Evolutionary conservation across 2,113 vertebrate genomes (phyloP).

Genomic region (Hypomesus transpacificus): DNA sequence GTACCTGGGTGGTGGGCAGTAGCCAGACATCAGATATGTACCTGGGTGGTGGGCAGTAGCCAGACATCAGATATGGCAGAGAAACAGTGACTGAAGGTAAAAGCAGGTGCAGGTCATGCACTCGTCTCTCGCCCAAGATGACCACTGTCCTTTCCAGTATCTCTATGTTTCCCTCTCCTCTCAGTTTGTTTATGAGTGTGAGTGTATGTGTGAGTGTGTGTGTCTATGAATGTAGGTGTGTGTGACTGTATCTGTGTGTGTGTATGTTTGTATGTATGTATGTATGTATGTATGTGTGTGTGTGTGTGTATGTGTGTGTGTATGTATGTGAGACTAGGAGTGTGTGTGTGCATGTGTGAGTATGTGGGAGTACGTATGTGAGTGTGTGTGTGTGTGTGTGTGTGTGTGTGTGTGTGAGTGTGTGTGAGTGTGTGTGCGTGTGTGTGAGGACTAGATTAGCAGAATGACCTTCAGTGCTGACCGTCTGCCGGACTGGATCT

Average conservation of each 20-base stretch:
- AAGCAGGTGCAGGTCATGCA: no score
- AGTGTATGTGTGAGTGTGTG: no score
- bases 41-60: no score
- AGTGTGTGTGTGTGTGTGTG: background rate
- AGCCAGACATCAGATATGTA: no score
- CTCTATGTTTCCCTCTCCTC: no score
- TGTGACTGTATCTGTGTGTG: background rate
- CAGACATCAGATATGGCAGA: no score
- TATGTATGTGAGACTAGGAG: background rate
- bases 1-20: no score
- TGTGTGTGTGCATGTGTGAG: background rate
- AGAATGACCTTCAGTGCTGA: slow-evolving; percentile 17
- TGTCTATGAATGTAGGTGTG: background rate
- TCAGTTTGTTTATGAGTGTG: no score
- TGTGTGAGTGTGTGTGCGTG: background rate
- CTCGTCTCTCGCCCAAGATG: no score
- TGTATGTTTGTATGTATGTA: background rate
- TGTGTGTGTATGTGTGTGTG: no score
- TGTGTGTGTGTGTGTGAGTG: background rate
- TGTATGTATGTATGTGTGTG: background rate
- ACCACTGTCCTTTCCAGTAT: no score
- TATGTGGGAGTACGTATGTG: background rate
- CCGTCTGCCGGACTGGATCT: slow-evolving; percentile 5
- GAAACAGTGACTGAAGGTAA: no score
- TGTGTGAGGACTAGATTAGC: background rate